phyloP scores from a whole-genome alignment of 1,140 invertebrate species.

The Aphaenogaster ashmeadi region DNA sequence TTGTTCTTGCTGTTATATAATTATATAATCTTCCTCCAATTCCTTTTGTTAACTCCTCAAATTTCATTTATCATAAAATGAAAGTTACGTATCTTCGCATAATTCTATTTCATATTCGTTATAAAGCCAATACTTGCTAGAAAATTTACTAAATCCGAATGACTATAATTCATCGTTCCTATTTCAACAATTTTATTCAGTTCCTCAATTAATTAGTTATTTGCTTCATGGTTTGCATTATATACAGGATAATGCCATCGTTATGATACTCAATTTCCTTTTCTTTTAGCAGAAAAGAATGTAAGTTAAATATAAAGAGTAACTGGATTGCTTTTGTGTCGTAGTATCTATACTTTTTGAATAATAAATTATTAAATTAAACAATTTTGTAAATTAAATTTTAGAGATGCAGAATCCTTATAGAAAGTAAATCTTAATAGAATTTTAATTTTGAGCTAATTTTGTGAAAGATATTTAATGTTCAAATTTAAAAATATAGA shows the following conservation, averaged over 20 bases:
- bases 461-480: neutral
- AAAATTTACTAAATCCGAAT: neutral
- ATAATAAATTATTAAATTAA: slow-evolving; percentile 24
- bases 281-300: neutral
- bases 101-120: neutral
- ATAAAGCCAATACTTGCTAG: neutral
- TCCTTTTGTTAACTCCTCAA: neutral
- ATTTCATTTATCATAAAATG: neutral
- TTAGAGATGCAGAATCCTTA: neutral
- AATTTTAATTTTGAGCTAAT: neutral
- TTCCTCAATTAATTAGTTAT: neutral
- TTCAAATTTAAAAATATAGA: neutral
- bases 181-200: neutral
- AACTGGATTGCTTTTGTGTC: neutral
- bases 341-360: neutral
- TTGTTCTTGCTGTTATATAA: slow-evolving; percentile 30
- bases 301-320: neutral
- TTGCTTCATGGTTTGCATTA: neutral
- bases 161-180: neutral
- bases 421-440: neutral
- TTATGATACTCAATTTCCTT: neutral
- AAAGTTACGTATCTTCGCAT: neutral
- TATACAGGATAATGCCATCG: neutral
- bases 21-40: slow-evolving; percentile 14
- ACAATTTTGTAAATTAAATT: neutral